A percentile compares a stretch with the other conserved stretches of the same genome.
Conservation (phyloP, 2,113 vertebrate species). For the Pandion haliaetus region DNA sequence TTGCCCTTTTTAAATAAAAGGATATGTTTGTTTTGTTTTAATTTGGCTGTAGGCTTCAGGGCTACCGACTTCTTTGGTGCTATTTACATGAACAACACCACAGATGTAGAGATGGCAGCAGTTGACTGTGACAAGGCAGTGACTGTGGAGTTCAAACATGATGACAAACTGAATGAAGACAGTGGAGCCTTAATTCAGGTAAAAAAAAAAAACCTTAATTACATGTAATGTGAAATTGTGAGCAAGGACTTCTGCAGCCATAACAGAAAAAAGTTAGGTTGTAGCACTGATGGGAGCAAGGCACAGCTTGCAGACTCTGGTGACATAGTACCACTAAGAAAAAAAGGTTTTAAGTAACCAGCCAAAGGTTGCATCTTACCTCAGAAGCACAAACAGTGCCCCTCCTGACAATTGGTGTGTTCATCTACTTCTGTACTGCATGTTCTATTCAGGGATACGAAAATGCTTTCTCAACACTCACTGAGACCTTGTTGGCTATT, state of each 20-base stretch:
- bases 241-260: not conserved
- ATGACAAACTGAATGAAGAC: constrained; percentile 90
- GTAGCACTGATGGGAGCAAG: not conserved
- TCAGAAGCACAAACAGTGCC: not conserved
- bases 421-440: not conserved
- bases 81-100: constrained; percentile 94
- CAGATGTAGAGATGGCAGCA: constrained; percentile 91
- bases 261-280: not conserved
- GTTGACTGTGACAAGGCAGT: constrained; percentile 91
- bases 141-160: constrained; percentile 94
- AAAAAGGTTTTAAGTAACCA: not conserved
- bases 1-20: not conserved
- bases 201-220: not conserved
- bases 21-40: not conserved
- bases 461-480: not conserved
- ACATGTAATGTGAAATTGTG: not conserved
- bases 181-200: constrained; percentile 85
- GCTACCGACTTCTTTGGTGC: constrained; percentile 94
- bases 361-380: not conserved
- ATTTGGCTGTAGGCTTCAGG: constrained; percentile 81
- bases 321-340: too few species aligned
- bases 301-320: not conserved
- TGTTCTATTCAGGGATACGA: not conserved
- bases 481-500: not conserved
- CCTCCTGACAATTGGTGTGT: not conserved